phyloP scores from a whole-genome alignment of 2,888 invertebrate species.

The Ariolimax columbianus region DNA sequence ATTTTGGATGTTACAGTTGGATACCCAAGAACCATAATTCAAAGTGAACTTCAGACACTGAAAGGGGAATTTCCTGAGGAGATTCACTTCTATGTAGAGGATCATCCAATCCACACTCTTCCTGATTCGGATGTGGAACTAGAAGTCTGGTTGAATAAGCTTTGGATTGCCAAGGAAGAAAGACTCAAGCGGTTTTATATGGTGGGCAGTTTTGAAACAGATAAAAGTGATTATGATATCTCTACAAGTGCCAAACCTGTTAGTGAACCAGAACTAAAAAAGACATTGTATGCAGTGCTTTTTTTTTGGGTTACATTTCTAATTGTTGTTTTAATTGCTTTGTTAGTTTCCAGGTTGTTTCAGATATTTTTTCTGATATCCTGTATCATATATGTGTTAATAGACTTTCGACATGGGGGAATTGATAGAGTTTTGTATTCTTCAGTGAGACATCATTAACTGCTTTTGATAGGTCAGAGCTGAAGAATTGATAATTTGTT shows the following conservation, averaged over 20 bases:
- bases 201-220: slow-evolving; percentile 53
- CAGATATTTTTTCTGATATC: slow-evolving; percentile 57
- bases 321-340: slow-evolving; percentile 50
- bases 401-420: slow-evolving; percentile 54
- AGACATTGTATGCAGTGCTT: slow-evolving; percentile 49
- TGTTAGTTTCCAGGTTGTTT: slow-evolving; percentile 58
- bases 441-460: slow-evolving; percentile 27
- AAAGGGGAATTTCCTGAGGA: slow-evolving; percentile 86
- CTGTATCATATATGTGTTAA: slow-evolving; percentile 47
- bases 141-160: slow-evolving; percentile 74
- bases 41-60: slow-evolving; percentile 86
- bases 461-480: background rate
- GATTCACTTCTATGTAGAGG: slow-evolving; percentile 87
- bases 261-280: slow-evolving; percentile 29
- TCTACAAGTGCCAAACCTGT: background rate
- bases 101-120: slow-evolving; percentile 59
- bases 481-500: background rate
- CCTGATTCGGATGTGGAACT: slow-evolving; percentile 62
- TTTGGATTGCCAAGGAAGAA: slow-evolving; percentile 78
- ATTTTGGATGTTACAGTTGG: slow-evolving; percentile 93
- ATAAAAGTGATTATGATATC: slow-evolving; percentile 16
- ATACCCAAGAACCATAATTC: slow-evolving; percentile 87
- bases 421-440: slow-evolving; percentile 53
- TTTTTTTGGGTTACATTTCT: slow-evolving; percentile 63
- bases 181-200: slow-evolving; percentile 68